Base-by-base conservation (phyloP, 1,140 invertebrate species). In the Lepidurus apus region DNA sequence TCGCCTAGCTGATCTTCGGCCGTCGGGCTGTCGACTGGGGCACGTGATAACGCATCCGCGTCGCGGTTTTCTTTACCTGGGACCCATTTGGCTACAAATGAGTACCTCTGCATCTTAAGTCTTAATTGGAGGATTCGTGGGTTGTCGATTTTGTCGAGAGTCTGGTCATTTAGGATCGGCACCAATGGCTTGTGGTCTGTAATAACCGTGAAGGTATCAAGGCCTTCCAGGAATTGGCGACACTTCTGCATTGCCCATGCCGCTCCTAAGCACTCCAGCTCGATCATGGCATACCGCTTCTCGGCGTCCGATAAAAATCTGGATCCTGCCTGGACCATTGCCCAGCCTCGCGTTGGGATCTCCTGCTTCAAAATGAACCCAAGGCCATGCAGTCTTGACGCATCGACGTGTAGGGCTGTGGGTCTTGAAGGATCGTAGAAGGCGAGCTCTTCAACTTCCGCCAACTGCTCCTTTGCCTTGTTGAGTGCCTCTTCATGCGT, bases 221-320 rank as follows among this genome's bases (percentile, higher is more conserved):
- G 73, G 0, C 81, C 80, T 10, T 76, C 47, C 44, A 80, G 10
- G 83, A 80, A 34, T 83, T 80, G 47, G 82, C 83, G 13, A 83
- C 75, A 43, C 77, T 43, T 81, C 42, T 80, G 34, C 42, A 80
- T 74, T 3, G 73, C 78, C 77, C 65, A 80, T 6, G 79, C 77
- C 5, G 78, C 80, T 17, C 73, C 80, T 34, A 82, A 44, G 8
- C 73, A 76, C 75, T 81, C 81, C 44, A 81, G 34, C 34, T 81
- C 79, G 21, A 53, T 75, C 42, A 75, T 77, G 1, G 43, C n/a
- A 42, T 76, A 79, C 42, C 78, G 73, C 11, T 73, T 44, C 53
- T 81, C 81, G 21, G 42, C 1, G 1, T 43, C n/a, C 2, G 79
- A 43, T 11, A 82, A 75, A 45, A 47, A 73, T 42, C 80, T 8